Percentiles rank a stretch among this genome's conserved stretches.
These are phyloP conservation scores for Sebastes nivosus DNA, from an alignment of 2,797 vertebrate species.

Conservation along the genomic window DNA sequence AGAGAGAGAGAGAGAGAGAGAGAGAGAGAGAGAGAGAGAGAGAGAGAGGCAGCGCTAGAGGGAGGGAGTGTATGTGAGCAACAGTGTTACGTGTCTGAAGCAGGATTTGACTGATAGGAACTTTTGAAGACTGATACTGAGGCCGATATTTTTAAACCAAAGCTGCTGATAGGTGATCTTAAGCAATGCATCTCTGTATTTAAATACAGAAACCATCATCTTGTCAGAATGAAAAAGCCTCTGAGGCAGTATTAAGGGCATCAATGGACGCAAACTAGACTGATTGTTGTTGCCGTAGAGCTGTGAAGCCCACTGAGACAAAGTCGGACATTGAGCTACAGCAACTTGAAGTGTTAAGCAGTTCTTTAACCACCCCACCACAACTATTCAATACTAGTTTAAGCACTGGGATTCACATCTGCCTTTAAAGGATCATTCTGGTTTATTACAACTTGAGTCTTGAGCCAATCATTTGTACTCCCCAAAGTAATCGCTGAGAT, in stretches of 20 bases:
- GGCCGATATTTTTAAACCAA: constrained; percentile 13
- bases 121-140: constrained; percentile 22
- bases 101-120: constrained; percentile 24
- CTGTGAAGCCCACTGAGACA: neutral
- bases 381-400: neutral
- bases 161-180: neutral
- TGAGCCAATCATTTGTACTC: neutral
- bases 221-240: neutral
- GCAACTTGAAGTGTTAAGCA: neutral
- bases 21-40: neutral
- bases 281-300: neutral
- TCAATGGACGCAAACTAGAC: neutral
- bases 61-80: neutral
- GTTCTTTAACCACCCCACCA: neutral
- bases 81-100: constrained; percentile 17
- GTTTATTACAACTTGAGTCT: neutral
- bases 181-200: neutral
- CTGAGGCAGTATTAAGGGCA: neutral
- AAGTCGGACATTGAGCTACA: neutral
- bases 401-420: neutral
- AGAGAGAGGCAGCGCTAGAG: neutral
- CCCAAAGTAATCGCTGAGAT: neutral
- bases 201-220: neutral
- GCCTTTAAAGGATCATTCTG: neutral
- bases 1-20: neutral